Evolutionary conservation across 2,113 vertebrate genomes (phyloP), one percentile per base, ranked within the genome.

Genomic region (Nannospalax galili): DNA sequence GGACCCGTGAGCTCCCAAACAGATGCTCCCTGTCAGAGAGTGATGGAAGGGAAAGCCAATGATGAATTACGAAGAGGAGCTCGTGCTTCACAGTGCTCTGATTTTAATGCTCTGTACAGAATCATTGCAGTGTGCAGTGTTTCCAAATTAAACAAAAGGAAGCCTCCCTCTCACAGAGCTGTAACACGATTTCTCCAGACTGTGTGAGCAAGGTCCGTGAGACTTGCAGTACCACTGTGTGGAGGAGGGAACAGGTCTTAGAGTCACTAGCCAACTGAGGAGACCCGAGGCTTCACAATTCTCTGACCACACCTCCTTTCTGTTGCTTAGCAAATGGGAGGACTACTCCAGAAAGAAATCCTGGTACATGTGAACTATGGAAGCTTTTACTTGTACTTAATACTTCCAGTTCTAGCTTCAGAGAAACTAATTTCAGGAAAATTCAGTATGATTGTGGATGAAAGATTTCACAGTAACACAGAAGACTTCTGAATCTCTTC

Each of bases 21-120:
- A 97, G 88, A 84, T 70, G 92, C 56, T 90, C 37, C 48, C 19
- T 35, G 88, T 95, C 90, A 70, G 48, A 64, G 56, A 45, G n/a
- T 2, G 64, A 94, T 52, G 3, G 58, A 5, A 24, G 35, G 17
- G 90, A 69, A 48, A 30, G 64, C 1, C 17, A n/a, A 4, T 62
- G 92, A 92, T 87, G n/a, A 56, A 74, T 79, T 2, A 70, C 73
- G 2, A 17, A 79, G 88, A 93, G 77, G 35, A 64, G 6, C 67
- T 12, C 67, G 45, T 0, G 19, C 78, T 86, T 92, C 87, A 64
- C 56, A n/a, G 78, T 4, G 0, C 78, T 56, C n/a, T 22, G 72
- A 78, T 28, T 88, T 62, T 65, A 37, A n/a, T 69, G 62, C 45
- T 82, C 90, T 64, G 4, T 3, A 5, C 0, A 0, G 82, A 94